Evolutionary conservation across 2,888 invertebrate genomes (phyloP).

Genomic region (Osmoderma eremita): DNA sequence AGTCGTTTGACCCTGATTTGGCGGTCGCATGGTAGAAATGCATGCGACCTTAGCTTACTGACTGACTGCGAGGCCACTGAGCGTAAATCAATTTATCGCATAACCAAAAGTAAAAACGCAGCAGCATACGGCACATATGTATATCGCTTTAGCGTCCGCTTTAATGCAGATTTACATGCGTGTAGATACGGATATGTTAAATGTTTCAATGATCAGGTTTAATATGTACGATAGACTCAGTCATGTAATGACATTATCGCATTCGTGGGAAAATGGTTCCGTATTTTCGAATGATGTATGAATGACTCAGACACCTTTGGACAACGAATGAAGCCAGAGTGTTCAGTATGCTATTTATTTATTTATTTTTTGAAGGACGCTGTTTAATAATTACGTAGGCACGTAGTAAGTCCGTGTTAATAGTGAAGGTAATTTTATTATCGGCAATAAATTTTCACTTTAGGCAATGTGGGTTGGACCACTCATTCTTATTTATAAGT

Average conservation of each 20-base stretch:
- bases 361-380: too few species aligned
- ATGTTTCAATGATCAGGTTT: neutral
- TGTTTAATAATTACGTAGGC: too few species aligned
- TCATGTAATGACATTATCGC: slow-evolving; percentile 4
- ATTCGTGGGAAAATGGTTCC: neutral
- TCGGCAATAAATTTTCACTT: too few species aligned
- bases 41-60: slow-evolving; percentile 52
- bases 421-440: too few species aligned
- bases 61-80: slow-evolving; percentile 50
- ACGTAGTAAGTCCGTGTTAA: too few species aligned
- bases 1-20: slow-evolving; percentile 51
- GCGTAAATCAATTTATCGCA: slow-evolving; percentile 45
- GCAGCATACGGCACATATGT: neutral
- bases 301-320: slow-evolving; percentile 5
- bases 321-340: too few species aligned
- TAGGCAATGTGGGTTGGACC: too few species aligned
- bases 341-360: too few species aligned
- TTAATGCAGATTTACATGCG: slow-evolving; percentile 18
- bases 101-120: slow-evolving; percentile 18
- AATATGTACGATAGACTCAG: neutral
- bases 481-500: too few species aligned
- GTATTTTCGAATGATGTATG: neutral
- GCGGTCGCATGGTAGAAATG: slow-evolving; percentile 49
- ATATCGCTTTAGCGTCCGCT: slow-evolving; percentile 2
- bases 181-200: slow-evolving; percentile 12